Base-by-base conservation (phyloP, 2,113 vertebrate species). In the Lophotis ruficrista region DNA sequence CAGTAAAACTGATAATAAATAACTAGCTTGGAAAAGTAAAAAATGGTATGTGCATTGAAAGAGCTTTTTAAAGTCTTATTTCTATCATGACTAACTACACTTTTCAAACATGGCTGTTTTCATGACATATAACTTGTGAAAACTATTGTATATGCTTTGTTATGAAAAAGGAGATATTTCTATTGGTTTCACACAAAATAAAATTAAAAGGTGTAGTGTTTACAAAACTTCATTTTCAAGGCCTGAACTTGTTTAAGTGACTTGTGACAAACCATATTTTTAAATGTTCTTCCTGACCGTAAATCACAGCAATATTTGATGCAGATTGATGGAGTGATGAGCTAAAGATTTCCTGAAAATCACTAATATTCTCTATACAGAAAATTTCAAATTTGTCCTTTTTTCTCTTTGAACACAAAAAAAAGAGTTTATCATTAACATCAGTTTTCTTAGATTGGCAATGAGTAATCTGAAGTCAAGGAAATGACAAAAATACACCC, bases 1-100 rank as follows among this genome's bases (percentile, higher is more conserved):
- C n/a, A 61, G 21, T 83, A 91, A 85, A 94, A 51, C 18, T 56
- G 35, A 60, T 73, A 90, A 87, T 75, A 96, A 83, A 86, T 69
- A 88, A 73, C 45, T 37, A 66, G 16, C 45, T 62, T 84, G 11
- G 11, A 66, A 91, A 89, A 82, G 27, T 30, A 33, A 47, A 87
- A 92, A 75, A 51, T 31, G 43, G 14, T 9, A 8, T 33, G 14
- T 70, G 28, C 8, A 80, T 57, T 60, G 24, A 94, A 93, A 75
- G 11, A 68, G 33, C 19, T 87, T 84, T 87, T 79, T 25, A 64
- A 92, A 84, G 4, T 41, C 16, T 87, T 66, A 6, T 58, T 89
- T 38, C 53, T 83, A 2, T 56, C 33, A 72, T 11, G 8, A 64
- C 14, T 86, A 69, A 28, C 24, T 58, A 61, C 22, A 70, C 5